Conservation (phyloP, 2,113 vertebrate genomes). For the Tonatia bakeri region DNA sequence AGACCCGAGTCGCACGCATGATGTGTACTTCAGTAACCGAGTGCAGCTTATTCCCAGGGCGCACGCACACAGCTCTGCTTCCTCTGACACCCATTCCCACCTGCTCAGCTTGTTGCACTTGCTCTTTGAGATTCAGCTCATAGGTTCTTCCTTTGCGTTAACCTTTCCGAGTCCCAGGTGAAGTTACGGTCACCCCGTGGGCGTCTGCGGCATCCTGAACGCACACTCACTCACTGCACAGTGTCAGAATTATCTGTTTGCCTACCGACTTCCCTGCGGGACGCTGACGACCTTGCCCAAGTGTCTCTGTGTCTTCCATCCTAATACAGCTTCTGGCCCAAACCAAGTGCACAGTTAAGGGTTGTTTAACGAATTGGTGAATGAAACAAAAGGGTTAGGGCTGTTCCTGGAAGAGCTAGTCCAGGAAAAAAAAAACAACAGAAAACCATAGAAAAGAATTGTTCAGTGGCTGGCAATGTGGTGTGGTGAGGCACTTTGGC, state of each 20-base stretch:
- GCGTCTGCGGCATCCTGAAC: not conserved
- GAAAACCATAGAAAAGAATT: not conserved
- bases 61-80: too few relatives aligned
- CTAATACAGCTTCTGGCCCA: not conserved
- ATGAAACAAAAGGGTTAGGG: not conserved
- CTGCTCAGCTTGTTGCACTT: not conserved
- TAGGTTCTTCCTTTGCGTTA: not conserved
- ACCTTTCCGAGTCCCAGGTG: not conserved
- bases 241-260: not conserved
- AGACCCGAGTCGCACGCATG: not conserved
- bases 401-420: not conserved
- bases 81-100: not conserved
- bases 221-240: rapidly evolving
- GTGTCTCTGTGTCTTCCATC: not conserved
- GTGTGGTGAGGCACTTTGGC: rapidly evolving
- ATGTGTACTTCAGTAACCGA: not conserved
- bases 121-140: not conserved
- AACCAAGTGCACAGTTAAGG: not conserved
- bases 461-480: not conserved
- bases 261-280: not conserved
- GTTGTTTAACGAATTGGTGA: not conserved
- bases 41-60: not conserved
- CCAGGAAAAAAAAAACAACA: not conserved
- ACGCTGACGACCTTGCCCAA: not conserved
- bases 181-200: not conserved